phyloP scores from a whole-genome alignment of 2,113 vertebrate genomes.

The Columba livia region DNA sequence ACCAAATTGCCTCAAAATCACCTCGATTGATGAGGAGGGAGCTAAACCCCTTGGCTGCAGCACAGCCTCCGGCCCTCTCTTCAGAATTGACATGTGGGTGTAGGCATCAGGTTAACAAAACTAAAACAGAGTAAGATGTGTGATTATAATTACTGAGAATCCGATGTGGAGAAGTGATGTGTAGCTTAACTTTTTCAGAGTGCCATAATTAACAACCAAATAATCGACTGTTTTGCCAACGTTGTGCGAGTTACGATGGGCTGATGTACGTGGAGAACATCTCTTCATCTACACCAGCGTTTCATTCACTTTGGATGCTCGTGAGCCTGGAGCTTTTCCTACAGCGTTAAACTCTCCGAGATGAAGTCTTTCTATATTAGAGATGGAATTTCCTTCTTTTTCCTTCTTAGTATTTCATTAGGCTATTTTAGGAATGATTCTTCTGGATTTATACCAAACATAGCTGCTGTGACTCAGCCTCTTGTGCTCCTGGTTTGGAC shows the following conservation, averaged over 20 bases:
- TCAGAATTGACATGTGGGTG: fast-evolving
- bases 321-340: not conserved
- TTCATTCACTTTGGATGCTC: not conserved
- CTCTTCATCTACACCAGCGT: not conserved
- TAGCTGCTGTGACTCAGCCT: constrained; percentile 22
- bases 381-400: constrained; percentile 23
- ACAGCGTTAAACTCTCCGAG: fast-evolving
- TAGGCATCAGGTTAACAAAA: not conserved
- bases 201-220: fast-evolving
- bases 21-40: not conserved
- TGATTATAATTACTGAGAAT: not conserved
- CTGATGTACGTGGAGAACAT: not conserved
- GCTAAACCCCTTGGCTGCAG: not conserved
- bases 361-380: not conserved
- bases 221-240: not conserved
- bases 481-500: not conserved
- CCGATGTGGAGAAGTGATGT: not conserved
- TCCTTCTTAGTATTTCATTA: not conserved
- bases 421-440: constrained; percentile 22
- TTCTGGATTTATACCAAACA: constrained; percentile 16
- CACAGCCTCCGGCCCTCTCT: not conserved
- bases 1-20: not conserved
- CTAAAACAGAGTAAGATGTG: fast-evolving
- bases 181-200: not conserved
- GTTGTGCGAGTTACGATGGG: not conserved